These are phyloP conservation scores for Acrocephalus arundinaceus DNA, from an alignment of 2,113 vertebrate species.

Conservation along the genomic window DNA sequence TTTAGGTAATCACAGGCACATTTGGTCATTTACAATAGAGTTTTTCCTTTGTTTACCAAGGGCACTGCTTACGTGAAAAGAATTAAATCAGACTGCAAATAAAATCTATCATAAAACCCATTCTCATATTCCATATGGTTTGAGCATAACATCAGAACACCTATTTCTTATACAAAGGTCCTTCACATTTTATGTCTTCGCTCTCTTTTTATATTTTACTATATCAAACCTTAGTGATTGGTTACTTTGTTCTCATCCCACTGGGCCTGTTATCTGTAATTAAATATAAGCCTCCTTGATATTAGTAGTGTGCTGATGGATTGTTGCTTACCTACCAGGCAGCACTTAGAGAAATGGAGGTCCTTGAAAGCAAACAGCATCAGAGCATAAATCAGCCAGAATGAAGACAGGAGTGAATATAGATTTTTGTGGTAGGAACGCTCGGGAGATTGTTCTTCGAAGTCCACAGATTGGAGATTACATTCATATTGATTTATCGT, in stretches of 20 bases:
- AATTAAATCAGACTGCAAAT: neutral
- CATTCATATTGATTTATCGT: constrained; percentile 57
- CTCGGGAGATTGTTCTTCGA: constrained; percentile 66
- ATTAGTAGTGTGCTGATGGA: constrained; percentile 46
- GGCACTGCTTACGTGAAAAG: neutral
- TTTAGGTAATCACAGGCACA: neutral
- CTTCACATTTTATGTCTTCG: neutral
- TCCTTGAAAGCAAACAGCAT: constrained; percentile 56
- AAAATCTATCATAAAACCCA: neutral
- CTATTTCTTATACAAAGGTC: neutral
- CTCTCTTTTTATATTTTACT: constrained; percentile 28
- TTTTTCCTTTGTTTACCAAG: neutral
- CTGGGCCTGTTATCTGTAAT: constrained; percentile 56
- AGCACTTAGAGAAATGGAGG: constrained; percentile 70
- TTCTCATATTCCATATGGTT: neutral
- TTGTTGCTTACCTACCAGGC: constrained; percentile 46
- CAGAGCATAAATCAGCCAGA: constrained; percentile 65
- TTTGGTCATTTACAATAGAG: neutral
- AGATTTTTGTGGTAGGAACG: constrained; percentile 64
- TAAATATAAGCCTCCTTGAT: constrained; percentile 66
- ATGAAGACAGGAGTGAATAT: constrained; percentile 57
- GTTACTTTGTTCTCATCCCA: constrained; percentile 47
- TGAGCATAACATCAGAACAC: neutral
- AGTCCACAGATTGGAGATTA: constrained; percentile 66
- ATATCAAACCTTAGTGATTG: constrained; percentile 15